A percentile compares a stretch with the other conserved stretches of the same genome.
phyloP scores from a whole-genome alignment of 1,140 invertebrate genomes.

The Temnothorax longispinosus region DNA sequence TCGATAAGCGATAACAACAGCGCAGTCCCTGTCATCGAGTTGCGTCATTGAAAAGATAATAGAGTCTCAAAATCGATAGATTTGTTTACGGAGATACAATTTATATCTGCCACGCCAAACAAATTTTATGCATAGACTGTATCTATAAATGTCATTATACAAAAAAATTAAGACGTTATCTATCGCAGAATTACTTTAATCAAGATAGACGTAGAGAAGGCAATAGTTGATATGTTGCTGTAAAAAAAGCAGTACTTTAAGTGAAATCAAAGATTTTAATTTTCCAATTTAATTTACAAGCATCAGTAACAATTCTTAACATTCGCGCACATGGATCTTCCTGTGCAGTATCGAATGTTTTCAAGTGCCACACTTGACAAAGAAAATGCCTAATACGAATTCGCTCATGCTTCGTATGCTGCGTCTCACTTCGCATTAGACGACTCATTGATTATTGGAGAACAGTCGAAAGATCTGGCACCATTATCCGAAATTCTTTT shows the following conservation, averaged over 20 bases:
- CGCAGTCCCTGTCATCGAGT: neutral
- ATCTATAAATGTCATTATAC: neutral
- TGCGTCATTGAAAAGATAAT: neutral
- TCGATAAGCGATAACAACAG: neutral
- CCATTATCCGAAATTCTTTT: constrained; percentile 30
- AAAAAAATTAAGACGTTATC: neutral
- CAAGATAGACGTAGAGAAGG: neutral
- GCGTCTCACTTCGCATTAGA: constrained; percentile 2
- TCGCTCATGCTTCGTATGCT: neutral
- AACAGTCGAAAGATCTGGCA: neutral
- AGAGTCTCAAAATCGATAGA: neutral
- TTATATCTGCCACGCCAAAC: neutral
- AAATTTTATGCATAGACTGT: neutral
- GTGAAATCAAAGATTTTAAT: neutral
- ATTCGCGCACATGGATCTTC: neutral
- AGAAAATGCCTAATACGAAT: neutral
- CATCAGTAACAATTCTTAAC: neutral
- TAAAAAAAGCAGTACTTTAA: neutral
- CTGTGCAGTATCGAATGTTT: neutral
- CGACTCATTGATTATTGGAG: constrained; percentile 12
- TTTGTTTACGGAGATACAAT: neutral
- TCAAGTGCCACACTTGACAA: neutral
- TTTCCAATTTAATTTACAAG: neutral
- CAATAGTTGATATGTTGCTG: neutral
- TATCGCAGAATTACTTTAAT: neutral